Evolutionary conservation across 2,888 invertebrate species (phyloP).

Genomic region (Rhamnusium bicolor): DNA sequence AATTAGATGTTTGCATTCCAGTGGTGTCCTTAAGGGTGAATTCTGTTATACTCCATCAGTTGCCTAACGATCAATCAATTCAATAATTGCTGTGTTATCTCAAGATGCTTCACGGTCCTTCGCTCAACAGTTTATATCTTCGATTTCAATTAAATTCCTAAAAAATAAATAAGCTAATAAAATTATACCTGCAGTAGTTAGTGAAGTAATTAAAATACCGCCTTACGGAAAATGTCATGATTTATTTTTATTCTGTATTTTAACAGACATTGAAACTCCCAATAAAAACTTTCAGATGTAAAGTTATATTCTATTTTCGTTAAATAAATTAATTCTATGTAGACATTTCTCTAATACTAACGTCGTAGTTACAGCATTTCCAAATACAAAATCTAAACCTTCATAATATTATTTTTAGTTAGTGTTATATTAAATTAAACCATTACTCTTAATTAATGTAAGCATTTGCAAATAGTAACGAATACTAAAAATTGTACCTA

Average conservation of each 20-base stretch:
- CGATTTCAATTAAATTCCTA: neutral
- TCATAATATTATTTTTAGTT: too few species aligned
- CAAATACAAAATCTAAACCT: too few species aligned
- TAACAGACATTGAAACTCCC: neutral
- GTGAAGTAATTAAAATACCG: neutral
- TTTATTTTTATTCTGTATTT: neutral
- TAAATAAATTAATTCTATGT: too few species aligned
- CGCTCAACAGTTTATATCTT: constrained; percentile 8
- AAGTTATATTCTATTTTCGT: neutral
- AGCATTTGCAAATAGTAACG: too few species aligned
- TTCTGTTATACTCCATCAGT: constrained; percentile 24
- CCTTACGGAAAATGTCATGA: neutral
- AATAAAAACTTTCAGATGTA: neutral
- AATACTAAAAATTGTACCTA: too few species aligned
- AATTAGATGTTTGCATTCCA: constrained; percentile 34
- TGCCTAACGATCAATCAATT: constrained; percentile 25
- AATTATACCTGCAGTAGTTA: neutral
- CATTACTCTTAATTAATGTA: too few species aligned
- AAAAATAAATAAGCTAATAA: neutral
- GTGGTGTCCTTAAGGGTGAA: constrained; percentile 26
- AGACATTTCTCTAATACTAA: too few species aligned
- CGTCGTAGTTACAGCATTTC: too few species aligned
- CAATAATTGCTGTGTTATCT: constrained; percentile 23
- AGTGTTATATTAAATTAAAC: too few species aligned
- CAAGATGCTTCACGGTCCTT: constrained; percentile 25